These are phyloP conservation scores for Epiperipatus broadwayi DNA, from an alignment of 2,888 invertebrate species.

Conservation along the genomic window DNA sequence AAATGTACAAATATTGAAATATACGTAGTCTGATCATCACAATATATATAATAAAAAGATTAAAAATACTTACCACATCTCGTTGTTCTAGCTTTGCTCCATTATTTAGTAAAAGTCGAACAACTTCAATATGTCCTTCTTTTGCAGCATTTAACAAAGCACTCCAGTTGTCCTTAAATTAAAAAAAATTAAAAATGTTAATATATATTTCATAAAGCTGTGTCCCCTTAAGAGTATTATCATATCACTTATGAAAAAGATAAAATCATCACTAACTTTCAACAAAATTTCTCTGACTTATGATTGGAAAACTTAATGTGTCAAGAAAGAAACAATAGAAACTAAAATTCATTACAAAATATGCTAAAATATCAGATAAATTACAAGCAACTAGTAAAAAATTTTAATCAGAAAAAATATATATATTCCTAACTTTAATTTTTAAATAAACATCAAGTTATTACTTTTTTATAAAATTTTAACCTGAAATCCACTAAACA, in stretches of 20 bases:
- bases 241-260: slow-evolving; percentile 8
- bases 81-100: slow-evolving; percentile 66
- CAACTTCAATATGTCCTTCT: slow-evolving; percentile 62
- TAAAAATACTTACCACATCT: slow-evolving; percentile 47
- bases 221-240: not conserved
- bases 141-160: slow-evolving; percentile 73
- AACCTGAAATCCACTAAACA: no score
- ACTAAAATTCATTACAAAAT: no score
- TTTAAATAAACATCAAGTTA: no score
- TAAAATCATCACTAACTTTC: not conserved
- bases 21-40: slow-evolving; percentile 25
- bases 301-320: not conserved
- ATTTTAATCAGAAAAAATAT: no score
- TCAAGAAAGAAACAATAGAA: slow-evolving; percentile 11
- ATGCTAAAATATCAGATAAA: no score
- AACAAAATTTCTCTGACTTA: not conserved
- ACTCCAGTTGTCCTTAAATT: slow-evolving; percentile 64
- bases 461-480: no score
- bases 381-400: no score
- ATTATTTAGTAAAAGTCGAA: slow-evolving; percentile 58
- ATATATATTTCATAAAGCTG: slow-evolving; percentile 6
- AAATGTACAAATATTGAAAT: no score
- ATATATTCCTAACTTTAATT: no score
- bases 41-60: no score
- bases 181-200: slow-evolving; percentile 9